Evolutionary conservation across 2,888 invertebrate genomes (phyloP), one percentile per base, ranked within the genome.

Genomic region (Aquatica leii): DNA sequence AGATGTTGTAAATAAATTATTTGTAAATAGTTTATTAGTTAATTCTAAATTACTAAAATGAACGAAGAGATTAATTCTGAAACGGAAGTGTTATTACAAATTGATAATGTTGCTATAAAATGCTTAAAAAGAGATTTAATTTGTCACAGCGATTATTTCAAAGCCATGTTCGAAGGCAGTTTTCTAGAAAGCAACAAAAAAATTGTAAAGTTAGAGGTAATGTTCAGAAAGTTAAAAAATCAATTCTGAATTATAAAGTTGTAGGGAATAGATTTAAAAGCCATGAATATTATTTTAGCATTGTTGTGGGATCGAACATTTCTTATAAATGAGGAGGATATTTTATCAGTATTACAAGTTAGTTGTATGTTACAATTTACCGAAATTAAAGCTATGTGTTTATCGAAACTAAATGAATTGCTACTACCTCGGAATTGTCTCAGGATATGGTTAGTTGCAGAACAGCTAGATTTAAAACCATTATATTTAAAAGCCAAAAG

Each of bases 141-240:
- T 12, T 57, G 73, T 58, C 73, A 81, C 63, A 84, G 83, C 69
- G 79, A 81, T 63, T 84, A 83, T 74, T 84, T 84, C 69, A 76
- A 77, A 70, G 82, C 78, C 4, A 84, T 84, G 84, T 82, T 84
- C 60, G 78, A 78, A 58, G 79, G 81, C 1, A 76, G 79, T 67
- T 83, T 82, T 68, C 65, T 74, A 11, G 83, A 83, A 72, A 77
- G 76, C 40, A 62, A 73, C 31, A 73, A 79, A 71, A 71, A 71
- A 24, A 69, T 67, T 40, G 76, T 84, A 18, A 76, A 73, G 67
- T 71, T 83, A 55, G 71, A 82, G 75, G 83, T 82, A 76, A 24
- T n/a, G 69, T 18, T 5, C 14, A 17, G 12, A 14, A 15, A 18
- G 50, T 56, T 21, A 15, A 49, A 34, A 8, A 20, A 46, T 59